A percentile compares a stretch with the other conserved stretches of the same genome.
phyloP scores from a whole-genome alignment of 2,113 vertebrate genomes.

The Callocephalon fimbriatum region DNA sequence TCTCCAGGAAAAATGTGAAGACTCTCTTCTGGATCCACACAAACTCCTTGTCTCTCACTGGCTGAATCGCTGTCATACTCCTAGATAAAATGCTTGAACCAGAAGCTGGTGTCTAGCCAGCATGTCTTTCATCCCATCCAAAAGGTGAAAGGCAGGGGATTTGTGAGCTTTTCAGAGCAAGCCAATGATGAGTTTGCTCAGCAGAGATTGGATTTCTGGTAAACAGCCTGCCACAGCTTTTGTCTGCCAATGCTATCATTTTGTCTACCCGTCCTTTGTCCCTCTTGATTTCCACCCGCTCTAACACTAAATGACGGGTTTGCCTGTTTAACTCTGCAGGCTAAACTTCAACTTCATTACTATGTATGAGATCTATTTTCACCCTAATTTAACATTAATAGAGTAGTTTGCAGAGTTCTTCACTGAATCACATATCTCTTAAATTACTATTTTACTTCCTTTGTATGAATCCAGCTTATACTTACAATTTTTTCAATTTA shows the following conservation, averaged over 20 bases:
- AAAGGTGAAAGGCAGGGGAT: conserved; percentile 18
- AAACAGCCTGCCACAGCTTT: conserved; percentile 36
- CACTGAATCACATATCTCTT: conserved; percentile 31
- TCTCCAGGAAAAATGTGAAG: background rate
- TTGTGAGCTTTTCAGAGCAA: conserved; percentile 35
- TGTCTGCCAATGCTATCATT: background rate
- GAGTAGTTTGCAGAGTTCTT: conserved; percentile 52
- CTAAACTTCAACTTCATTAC: conserved; percentile 61
- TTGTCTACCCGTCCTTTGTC: background rate
- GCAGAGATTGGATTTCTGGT: background rate
- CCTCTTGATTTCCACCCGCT: background rate
- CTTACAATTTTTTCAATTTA: conserved; percentile 16
- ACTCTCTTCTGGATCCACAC: background rate
- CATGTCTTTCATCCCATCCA: background rate
- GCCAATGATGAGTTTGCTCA: background rate
- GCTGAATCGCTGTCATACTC: background rate
- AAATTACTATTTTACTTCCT: conserved; percentile 41
- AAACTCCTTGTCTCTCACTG: background rate
- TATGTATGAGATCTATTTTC: conserved; percentile 59
- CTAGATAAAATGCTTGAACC: background rate
- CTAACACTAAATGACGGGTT: background rate
- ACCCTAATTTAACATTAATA: conserved; percentile 53
- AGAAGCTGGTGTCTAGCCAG: background rate
- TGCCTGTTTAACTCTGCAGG: background rate
- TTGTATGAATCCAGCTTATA: background rate